Conservation (phyloP, 2,797 vertebrate genomes). For the Pipistrellus pygmaeus region DNA sequence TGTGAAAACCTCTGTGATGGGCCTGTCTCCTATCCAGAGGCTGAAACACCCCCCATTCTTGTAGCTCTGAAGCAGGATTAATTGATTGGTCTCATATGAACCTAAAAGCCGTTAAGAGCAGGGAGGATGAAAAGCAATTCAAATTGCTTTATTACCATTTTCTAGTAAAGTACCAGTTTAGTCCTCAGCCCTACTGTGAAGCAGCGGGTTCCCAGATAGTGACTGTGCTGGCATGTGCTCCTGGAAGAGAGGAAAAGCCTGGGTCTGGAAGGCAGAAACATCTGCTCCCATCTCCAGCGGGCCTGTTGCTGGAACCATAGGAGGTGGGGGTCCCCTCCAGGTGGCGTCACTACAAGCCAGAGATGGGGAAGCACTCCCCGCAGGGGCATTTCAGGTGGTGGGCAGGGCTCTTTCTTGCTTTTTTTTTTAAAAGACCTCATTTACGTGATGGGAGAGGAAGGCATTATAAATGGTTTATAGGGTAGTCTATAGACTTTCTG, state of each 20-base stretch:
- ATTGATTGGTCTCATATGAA: constrained; percentile 90
- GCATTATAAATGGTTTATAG: constrained; percentile 54
- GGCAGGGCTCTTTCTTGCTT: not conserved
- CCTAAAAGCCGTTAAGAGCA: constrained; percentile 88
- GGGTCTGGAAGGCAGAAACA: constrained; percentile 88
- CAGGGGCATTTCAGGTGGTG: not conserved
- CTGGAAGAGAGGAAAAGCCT: constrained; percentile 86
- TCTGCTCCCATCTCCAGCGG: constrained; percentile 84
- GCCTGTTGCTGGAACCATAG: constrained; percentile 76
- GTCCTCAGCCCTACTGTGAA: constrained; percentile 89
- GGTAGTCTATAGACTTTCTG: constrained; percentile 24
- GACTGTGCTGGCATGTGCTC: constrained; percentile 88
- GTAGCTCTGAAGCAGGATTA: constrained; percentile 87
- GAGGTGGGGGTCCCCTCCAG: not conserved
- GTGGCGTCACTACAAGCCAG: constrained; percentile 61
- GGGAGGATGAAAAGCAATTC: constrained; percentile 89
- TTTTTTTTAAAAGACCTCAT: not conserved
- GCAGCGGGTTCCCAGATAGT: constrained; percentile 89
- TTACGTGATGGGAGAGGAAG: not conserved
- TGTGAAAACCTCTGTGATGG: constrained; percentile 80
- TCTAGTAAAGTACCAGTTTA: constrained; percentile 90
- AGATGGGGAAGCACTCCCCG: constrained; percentile 1
- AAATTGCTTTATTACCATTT: constrained; percentile 90
- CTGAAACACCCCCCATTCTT: constrained; percentile 84
- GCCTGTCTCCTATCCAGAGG: constrained; percentile 80